Base-by-base conservation (phyloP, 1,140 invertebrate genomes). In the Euglossa dilemma region DNA sequence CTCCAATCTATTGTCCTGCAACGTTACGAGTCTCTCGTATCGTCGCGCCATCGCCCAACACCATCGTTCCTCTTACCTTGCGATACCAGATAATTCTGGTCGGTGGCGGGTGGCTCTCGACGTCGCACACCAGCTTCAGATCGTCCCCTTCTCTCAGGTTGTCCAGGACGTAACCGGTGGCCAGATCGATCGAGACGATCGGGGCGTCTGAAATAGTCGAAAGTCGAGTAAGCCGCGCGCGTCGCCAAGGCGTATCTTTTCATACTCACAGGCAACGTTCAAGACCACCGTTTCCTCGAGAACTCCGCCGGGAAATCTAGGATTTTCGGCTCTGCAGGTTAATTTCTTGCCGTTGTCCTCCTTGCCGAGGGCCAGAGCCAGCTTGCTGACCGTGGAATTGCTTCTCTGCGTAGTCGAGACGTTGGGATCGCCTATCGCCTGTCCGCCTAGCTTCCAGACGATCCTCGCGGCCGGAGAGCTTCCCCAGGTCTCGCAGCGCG, bases 271-370 rank as follows among this genome's bases (percentile, higher is more conserved):
- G 93, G 97, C 96, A 87, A 98, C 97, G 90, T 96, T 96, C 81
- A 98, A 95, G 81, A 95, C 95, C 91, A 97, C 96, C 25, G 96
- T 96, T 87, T 97, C 97, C 92, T 98, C 97, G 28, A 97, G 94
- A 72, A 96, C 96, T 86, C 97, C 96, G 50, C 97, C 97, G 28
- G 97, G 97, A 91, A 98, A 97, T 94, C 97, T 96, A 6, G 97
- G 97, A 95, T 98, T 98, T 92, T 98, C 97, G n/a, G 98, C 97
- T 83, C 97, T 95, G 91, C 98, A 98, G 64, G 97, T 96, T 71
- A 98, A 95, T 86, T 96, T 96, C 85, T 97, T 97, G 43, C 97
- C 97, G 90, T 98, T 97, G 93, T 99, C 97, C 57, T 97, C 95
- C 84, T 96, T 96, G 45, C 95, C 95, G 45, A 97, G 96, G 36